Evolutionary conservation across 2,797 vertebrate species (phyloP).

Genomic region (Pseudochirops cupreus): DNA sequence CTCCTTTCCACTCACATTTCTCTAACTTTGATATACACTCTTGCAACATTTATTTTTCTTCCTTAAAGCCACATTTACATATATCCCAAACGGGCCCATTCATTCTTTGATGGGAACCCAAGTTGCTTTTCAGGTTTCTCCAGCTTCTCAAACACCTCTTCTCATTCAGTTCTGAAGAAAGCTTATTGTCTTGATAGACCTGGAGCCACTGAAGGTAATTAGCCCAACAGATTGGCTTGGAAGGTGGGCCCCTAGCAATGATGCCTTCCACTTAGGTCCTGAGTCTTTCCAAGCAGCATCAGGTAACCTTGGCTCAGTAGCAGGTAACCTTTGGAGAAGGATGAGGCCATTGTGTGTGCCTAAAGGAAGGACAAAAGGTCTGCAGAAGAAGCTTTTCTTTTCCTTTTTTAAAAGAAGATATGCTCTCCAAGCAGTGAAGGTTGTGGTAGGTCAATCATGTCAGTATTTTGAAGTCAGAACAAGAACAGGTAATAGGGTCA

Average conservation of each 20-base stretch:
- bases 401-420: not conserved
- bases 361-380: not conserved
- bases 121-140: slow-evolving; percentile 44
- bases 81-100: not conserved
- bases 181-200: slow-evolving; percentile 35
- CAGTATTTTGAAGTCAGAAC: slow-evolving; percentile 47
- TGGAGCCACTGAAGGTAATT: not conserved
- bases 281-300: not conserved
- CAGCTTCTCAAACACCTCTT: slow-evolving; percentile 14
- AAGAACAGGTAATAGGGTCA: slow-evolving; percentile 30
- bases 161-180: slow-evolving; percentile 22
- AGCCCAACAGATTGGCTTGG: not conserved
- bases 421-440: not conserved
- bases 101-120: slow-evolving; percentile 19
- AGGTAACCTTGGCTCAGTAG: not conserved
- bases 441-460: not conserved
- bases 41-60: not conserved
- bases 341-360: not conserved
- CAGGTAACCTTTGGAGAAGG: not conserved
- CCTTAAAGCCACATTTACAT: not conserved
- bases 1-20: not conserved
- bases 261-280: not conserved
- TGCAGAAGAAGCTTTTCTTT: not conserved
- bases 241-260: not conserved
- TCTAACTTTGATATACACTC: not conserved